Evolutionary conservation across 2,888 invertebrate genomes (phyloP).

Genomic region (Fissipunctia ypsillon): DNA sequence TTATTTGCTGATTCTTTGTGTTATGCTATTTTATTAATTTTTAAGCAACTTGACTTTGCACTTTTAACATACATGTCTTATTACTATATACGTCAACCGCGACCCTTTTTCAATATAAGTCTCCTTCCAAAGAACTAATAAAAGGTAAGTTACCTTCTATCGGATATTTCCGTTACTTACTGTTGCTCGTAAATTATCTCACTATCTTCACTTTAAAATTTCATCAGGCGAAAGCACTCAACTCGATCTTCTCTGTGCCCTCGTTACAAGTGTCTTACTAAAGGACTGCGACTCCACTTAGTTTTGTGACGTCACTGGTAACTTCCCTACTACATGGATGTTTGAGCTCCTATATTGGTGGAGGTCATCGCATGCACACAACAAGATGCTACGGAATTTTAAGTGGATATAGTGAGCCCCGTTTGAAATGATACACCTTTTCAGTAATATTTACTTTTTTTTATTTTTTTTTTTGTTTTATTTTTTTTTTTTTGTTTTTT

Average conservation of each 20-base stretch:
- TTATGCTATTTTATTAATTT: background rate
- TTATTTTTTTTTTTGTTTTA: too few species aligned
- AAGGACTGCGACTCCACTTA: constrained; percentile 18
- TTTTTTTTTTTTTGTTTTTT: too few species aligned
- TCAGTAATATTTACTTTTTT: too few species aligned
- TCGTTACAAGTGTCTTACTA: constrained; percentile 38
- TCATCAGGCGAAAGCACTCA: constrained; percentile 64
- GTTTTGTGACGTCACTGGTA: constrained; percentile 20
- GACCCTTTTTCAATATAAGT: background rate
- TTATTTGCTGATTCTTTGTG: too few species aligned
- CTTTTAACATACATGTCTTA: background rate
- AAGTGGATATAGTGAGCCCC: background rate
- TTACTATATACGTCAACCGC: background rate
- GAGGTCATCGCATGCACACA: background rate
- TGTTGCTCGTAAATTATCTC: constrained; percentile 56
- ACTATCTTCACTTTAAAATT: constrained; percentile 62
- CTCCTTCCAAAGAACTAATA: constrained; percentile 7
- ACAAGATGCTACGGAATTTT: background rate
- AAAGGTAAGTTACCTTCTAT: constrained; percentile 30
- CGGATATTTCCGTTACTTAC: constrained; percentile 35
- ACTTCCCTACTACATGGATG: constrained; percentile 1
- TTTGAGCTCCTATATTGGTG: background rate
- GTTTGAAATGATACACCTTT: too few species aligned
- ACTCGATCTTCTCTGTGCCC: constrained; percentile 47
- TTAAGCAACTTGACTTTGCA: background rate